Evolutionary conservation across 1,140 invertebrate species (phyloP), one percentile per base, ranked within the genome.

Genomic region (Drosophila orena): DNA sequence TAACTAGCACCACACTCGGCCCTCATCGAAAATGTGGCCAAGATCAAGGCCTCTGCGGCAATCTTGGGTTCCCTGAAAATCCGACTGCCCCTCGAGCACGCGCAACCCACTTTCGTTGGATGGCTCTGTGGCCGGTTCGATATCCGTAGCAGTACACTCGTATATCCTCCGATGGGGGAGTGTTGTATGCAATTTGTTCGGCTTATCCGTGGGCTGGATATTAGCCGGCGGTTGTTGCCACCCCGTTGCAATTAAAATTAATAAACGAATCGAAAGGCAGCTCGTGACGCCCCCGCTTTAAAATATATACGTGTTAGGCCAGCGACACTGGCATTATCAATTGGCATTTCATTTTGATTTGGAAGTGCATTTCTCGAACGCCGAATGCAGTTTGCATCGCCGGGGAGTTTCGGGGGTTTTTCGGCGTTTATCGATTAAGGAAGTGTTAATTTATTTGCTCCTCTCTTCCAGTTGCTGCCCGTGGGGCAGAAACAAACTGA

Each of bases 361-460:
- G 57, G 50, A 62, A 50, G 57, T 61, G 52, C 34, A 68, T 54
- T 81, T 78, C 47, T 78, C 35, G 20, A 5, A n/a, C 27, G 15
- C 15, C 57, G 7, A 22, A 14, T 15, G 6, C 11, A 38, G 37
- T 38, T 38, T 15, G 11, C 10, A 22, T 37, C 46, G 22, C 46
- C n/a, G 47, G 47, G 27, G n/a, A 50, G 14, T n/a, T n/a, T n/a
- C n/a, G n/a, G n/a, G n/a, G n/a, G n/a, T n/a, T n/a, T n/a, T 22
- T 70, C 35, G 24, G 74, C 71, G 74, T 86, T 89, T 89, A 89
- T 89, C 84, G 84, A 89, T 89, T 89, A 89, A 89, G 84, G 84
- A 89, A 89, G 84, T 89, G 84, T 89, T 89, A 89, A 89, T 89
- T 89, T 89, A 89, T 86, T 86, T 86, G 72, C 80, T 79, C 53